These are phyloP conservation scores for Rhagophthalmus giganteus DNA, from an alignment of 2,888 invertebrate genomes.

Conservation along the genomic window DNA sequence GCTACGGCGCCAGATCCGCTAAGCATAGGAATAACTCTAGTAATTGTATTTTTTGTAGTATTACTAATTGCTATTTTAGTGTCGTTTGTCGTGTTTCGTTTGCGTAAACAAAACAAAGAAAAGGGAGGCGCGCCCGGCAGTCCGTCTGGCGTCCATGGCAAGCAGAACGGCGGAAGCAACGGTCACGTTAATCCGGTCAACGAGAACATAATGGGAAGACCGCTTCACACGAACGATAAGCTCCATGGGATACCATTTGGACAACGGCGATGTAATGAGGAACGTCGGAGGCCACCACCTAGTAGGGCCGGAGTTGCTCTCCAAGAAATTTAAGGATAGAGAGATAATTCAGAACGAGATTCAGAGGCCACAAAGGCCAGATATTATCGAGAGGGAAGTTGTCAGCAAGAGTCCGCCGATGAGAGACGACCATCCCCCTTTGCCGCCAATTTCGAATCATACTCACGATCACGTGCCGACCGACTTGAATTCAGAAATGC, in stretches of 20 bases:
- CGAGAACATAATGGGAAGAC: constrained; percentile 70
- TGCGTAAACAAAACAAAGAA: constrained; percentile 85
- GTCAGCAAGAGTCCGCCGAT: constrained; percentile 82
- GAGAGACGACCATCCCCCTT: constrained; percentile 76
- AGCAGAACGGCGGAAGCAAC: constrained; percentile 74
- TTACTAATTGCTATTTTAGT: constrained; percentile 85
- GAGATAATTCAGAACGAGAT: constrained; percentile 73
- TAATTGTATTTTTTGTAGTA: constrained; percentile 92
- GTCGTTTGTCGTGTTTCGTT: constrained; percentile 89
- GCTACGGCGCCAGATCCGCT: constrained; percentile 83
- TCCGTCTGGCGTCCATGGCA: constrained; percentile 72
- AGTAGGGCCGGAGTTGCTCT: constrained; percentile 82
- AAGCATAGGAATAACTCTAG: constrained; percentile 89
- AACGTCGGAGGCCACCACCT: constrained; percentile 77
- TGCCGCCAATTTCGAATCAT: constrained; percentile 74
- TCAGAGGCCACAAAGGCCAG: constrained; percentile 83
- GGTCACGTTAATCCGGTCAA: constrained; percentile 68
- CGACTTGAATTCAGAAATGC: constrained; percentile 77
- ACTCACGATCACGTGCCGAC: constrained; percentile 75
- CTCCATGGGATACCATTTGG: constrained; percentile 71
- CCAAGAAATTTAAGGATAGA: constrained; percentile 87
- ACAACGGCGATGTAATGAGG: constrained; percentile 73
- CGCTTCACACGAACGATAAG: constrained; percentile 70
- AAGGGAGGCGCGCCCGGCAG: constrained; percentile 72
- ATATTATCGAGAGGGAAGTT: constrained; percentile 89